Evolutionary conservation across 2,113 vertebrate species (phyloP).

Genomic region (Piaya cayana): DNA sequence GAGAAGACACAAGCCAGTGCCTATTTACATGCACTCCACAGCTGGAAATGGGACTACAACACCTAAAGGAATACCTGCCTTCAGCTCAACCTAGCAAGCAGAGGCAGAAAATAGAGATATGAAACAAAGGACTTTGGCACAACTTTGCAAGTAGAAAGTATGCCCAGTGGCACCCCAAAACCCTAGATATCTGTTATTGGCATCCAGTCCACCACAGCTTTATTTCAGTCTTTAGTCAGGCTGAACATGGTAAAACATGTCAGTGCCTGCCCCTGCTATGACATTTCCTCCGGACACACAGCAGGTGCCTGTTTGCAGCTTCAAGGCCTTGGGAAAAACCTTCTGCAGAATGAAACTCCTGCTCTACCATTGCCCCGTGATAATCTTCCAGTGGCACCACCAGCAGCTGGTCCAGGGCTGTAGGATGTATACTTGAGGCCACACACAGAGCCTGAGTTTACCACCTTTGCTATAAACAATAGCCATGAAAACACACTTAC

Average conservation of each 20-base stretch:
- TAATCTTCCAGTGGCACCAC: neutral
- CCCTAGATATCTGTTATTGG: neutral
- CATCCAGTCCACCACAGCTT: neutral
- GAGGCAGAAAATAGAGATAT: neutral
- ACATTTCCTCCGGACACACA: neutral
- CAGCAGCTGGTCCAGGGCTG: neutral
- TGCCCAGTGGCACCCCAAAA: neutral
- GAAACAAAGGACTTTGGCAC: neutral
- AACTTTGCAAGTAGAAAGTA: neutral
- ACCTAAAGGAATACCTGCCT: neutral
- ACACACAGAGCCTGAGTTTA: fast-evolving
- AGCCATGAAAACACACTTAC: neutral
- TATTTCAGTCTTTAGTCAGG: neutral
- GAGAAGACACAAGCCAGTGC: neutral
- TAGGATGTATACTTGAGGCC: fast-evolving
- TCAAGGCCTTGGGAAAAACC: neutral
- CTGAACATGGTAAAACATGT: neutral
- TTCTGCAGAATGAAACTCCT: neutral
- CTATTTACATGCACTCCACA: neutral
- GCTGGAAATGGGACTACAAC: neutral
- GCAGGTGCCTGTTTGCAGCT: neutral
- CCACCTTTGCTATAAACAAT: neutral
- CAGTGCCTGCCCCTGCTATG: neutral
- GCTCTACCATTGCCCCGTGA: too few species aligned
- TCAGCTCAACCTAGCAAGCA: neutral